A percentile compares a stretch with the other conserved stretches of the same genome.
These are phyloP conservation scores for Nyctalus aviator DNA, from an alignment of 2,797 vertebrate species.

Conservation along the genomic window DNA sequence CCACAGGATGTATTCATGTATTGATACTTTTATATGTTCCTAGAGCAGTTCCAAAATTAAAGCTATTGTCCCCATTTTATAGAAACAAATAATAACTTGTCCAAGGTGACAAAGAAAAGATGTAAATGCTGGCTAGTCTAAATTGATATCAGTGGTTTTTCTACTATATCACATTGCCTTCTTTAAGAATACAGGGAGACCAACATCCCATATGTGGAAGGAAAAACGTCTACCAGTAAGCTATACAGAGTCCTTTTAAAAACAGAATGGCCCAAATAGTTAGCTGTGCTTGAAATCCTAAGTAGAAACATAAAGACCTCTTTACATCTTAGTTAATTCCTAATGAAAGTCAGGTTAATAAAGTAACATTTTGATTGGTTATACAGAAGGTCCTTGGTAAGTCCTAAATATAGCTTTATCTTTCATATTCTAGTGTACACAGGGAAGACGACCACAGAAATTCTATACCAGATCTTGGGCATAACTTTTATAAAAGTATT, in stretches of 20 bases:
- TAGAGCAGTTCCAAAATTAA: neutral
- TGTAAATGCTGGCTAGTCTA: neutral
- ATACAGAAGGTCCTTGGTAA: neutral
- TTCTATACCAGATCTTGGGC: neutral
- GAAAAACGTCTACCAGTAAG: neutral
- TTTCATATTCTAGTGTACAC: neutral
- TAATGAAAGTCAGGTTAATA: neutral
- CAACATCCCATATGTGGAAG: neutral
- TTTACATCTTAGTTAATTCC: neutral
- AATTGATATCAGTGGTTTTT: neutral
- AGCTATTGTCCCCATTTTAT: neutral
- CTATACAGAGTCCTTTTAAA: neutral
- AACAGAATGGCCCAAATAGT: neutral
- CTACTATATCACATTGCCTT: neutral
- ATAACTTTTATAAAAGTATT: neutral
- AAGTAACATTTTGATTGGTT: neutral
- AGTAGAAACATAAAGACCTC: neutral
- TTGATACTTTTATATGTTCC: neutral
- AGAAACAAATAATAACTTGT: slow-evolving; percentile 16
- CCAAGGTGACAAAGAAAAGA: slow-evolving; percentile 7
- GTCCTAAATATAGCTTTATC: neutral
- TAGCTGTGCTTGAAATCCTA: neutral
- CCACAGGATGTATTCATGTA: neutral
- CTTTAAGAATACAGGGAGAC: neutral
- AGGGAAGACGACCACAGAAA: neutral